Percentiles rank a stretch among this genome's conserved stretches.
Conservation (phyloP, 1,140 invertebrate genomes). For the Scaptomyza montana region DNA sequence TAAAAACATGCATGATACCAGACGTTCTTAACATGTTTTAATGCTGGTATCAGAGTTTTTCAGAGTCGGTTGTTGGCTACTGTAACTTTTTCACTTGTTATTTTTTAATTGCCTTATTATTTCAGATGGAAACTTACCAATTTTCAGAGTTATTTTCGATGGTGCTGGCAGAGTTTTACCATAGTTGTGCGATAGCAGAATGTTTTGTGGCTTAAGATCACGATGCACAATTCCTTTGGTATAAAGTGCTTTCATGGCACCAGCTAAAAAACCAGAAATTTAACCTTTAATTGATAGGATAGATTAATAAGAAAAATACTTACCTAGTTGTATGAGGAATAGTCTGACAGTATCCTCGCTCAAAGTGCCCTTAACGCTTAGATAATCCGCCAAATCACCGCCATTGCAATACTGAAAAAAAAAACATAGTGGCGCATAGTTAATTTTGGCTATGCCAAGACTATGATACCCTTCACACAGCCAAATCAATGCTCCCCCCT, state of each 20-base stretch:
- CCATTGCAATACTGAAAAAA: constrained; percentile 97
- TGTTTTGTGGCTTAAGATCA: constrained; percentile 99
- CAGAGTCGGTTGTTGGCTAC: no score
- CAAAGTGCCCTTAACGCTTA: constrained; percentile 94
- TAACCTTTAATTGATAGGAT: neutral
- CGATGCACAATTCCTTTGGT: constrained; percentile 99
- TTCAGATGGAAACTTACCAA: constrained; percentile 82
- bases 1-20: no score
- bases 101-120: no score
- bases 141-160: constrained; percentile 97
- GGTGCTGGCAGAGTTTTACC: constrained; percentile 92
- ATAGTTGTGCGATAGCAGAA: constrained; percentile 93
- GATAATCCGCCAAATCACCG: constrained; percentile 98
- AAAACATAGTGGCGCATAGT: no score
- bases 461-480: no score
- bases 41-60: no score
- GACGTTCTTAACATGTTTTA: no score
- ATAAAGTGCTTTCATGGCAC: constrained; percentile 97
- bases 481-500: no score
- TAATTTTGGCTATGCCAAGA: no score
- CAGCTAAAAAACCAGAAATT: constrained; percentile 86
- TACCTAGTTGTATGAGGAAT: constrained; percentile 97
- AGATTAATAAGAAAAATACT: constrained; percentile 22
- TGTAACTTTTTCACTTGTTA: no score
- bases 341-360: constrained; percentile 98